Base-by-base conservation (phyloP, 1,140 invertebrate species). In the Dryas iulia region DNA sequence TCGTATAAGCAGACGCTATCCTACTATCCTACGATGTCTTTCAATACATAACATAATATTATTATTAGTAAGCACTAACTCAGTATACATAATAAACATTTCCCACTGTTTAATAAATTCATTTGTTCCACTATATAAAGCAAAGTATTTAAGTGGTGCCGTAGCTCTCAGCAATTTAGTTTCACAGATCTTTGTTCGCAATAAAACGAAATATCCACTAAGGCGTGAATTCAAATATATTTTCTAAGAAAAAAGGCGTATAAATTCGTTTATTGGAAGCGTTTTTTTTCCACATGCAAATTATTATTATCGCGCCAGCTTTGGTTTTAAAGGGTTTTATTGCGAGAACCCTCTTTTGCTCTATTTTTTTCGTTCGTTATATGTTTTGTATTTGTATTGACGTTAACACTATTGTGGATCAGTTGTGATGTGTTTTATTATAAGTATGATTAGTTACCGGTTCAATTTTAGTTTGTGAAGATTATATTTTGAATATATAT, bases 241-340 rank as follows among this genome's bases (percentile, higher is more conserved):
- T 33, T 58, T 35, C 68, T 39, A 63, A 60, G 61, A 65, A 70
- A 70, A 58, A 70, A 70, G 58, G 33, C 33, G 59, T 28, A 60
- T 70, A 70, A 65, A 65, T 70, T 65, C 62, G 61, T 62, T 65
- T 70, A 70, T 70, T 70, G 56, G 62, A 56, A 58, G 57, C 57
- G 68, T 65, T 70, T 70, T 63, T 57, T 65, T 70, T n/a, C n/a
- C 57, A 47, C 58, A 70, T 65, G 61, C 62, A 70, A 65, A 70
- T 70, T 70, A 70, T 70, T 70, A 65, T 70, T 64, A 70, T 65
- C 39, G 62, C 24, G 68, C 31, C 61, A 35, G 61, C 61, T 30
- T 54, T 58, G 57, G 61, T 70, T 59, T 70, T 70, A 70, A 65
- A 57, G 68, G 62, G 62, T 60, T 70, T 70, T 70, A 70, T 70